Conservation (phyloP, 2,113 vertebrate genomes). For the Nibea coibor region DNA sequence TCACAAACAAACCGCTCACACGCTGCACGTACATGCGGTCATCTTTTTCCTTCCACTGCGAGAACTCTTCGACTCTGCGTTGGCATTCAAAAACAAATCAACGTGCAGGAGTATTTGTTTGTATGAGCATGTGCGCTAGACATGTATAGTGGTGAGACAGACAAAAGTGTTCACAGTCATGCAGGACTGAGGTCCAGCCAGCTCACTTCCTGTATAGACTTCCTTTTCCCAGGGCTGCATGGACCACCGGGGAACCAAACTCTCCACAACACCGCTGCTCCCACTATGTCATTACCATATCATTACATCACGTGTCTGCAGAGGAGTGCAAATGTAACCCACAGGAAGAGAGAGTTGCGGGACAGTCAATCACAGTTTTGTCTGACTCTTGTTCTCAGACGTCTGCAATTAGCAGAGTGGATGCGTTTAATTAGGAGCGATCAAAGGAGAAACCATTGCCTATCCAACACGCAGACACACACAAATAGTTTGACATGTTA, state of each 20-base stretch:
- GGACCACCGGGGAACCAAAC: slow-evolving; percentile 46
- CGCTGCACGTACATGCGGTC: neutral
- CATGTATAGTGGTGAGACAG: neutral
- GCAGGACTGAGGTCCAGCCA: slow-evolving; percentile 46
- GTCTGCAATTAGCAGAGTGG: slow-evolving; percentile 38
- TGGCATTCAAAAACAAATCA: slow-evolving; percentile 21
- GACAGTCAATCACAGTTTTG: slow-evolving; percentile 18
- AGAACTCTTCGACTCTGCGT: neutral
- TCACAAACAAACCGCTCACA: neutral
- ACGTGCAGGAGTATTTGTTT: neutral
- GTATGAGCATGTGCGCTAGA: slow-evolving; percentile 1
- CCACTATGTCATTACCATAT: slow-evolving; percentile 25
- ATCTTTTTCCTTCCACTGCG: neutral
- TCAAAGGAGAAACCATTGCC: neutral
- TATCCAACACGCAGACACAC: neutral
- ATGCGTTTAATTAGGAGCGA: slow-evolving; percentile 31
- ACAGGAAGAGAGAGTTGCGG: neutral
- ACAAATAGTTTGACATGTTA: neutral
- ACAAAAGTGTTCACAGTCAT: slow-evolving; percentile 37
- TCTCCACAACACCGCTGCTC: slow-evolving; percentile 19
- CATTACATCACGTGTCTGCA: slow-evolving; percentile 45
- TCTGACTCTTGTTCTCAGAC: slow-evolving; percentile 42
- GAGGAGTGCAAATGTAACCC: slow-evolving; percentile 12
- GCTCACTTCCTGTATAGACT: slow-evolving; percentile 65
- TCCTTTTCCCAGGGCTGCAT: slow-evolving; percentile 61